phyloP scores from a whole-genome alignment of 1,140 invertebrate species.

The Phymastichus coffea region DNA sequence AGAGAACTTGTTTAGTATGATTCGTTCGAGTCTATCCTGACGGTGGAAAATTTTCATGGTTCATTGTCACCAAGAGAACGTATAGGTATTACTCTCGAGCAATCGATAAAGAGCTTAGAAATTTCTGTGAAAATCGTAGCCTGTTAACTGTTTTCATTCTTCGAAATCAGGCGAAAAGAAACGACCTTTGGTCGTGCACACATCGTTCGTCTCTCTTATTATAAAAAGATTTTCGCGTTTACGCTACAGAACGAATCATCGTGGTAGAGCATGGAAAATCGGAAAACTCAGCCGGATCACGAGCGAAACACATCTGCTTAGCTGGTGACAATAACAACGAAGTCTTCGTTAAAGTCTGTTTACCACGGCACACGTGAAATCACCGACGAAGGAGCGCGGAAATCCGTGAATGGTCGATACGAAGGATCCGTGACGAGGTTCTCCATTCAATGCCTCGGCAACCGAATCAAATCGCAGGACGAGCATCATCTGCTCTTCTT shows the following conservation, averaged over 20 bases:
- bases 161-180: slow-evolving; percentile 15
- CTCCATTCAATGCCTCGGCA: slow-evolving; percentile 28
- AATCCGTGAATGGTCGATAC: slow-evolving; percentile 39
- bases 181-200: neutral
- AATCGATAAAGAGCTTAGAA: slow-evolving; percentile 14
- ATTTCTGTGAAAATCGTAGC: slow-evolving; percentile 10
- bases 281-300: slow-evolving; percentile 28
- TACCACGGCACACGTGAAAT: slow-evolving; percentile 29
- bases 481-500: slow-evolving; percentile 32
- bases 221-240: slow-evolving; percentile 20
- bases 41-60: too few relatives aligned
- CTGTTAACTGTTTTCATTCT: slow-evolving; percentile 18
- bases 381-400: slow-evolving; percentile 34
- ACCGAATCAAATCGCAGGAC: slow-evolving; percentile 40
- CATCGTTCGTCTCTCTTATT: neutral
- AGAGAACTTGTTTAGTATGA: too few relatives aligned
- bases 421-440: slow-evolving; percentile 37
- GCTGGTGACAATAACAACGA: slow-evolving; percentile 7
- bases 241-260: slow-evolving; percentile 13
- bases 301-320: slow-evolving; percentile 35
- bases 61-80: too few relatives aligned
- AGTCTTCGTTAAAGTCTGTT: slow-evolving; percentile 28
- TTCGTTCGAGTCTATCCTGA: too few relatives aligned
- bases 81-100: neutral
- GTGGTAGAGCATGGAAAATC: slow-evolving; percentile 29